A percentile compares a stretch with the other conserved stretches of the same genome.
Conservation (phyloP, 2,797 vertebrate species). For the Chlorospingus semifuscus region DNA sequence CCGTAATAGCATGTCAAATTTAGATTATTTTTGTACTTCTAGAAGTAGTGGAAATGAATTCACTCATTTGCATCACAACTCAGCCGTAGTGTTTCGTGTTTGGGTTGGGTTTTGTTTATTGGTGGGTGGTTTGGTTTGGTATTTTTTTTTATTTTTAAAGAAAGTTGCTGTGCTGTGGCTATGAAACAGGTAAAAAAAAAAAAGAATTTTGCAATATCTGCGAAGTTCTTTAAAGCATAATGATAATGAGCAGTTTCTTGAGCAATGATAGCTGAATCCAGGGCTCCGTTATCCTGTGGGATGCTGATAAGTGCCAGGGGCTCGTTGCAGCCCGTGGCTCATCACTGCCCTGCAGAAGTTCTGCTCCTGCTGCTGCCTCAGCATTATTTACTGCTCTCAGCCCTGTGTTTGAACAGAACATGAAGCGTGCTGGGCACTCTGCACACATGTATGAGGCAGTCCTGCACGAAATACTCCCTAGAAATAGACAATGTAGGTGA, state of each 20-base stretch:
- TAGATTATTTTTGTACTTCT: neutral
- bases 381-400: neutral
- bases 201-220: neutral
- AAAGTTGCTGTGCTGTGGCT: neutral
- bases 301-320: neutral
- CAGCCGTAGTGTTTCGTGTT: neutral
- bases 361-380: neutral
- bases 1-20: neutral
- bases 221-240: neutral
- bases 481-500: neutral
- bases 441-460: neutral
- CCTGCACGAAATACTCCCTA: neutral
- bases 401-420: neutral
- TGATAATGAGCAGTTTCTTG: neutral
- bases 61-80: neutral
- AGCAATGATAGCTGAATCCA: neutral
- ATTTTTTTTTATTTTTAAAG: neutral
- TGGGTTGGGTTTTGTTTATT: neutral
- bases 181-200: neutral
- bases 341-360: neutral
- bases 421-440: neutral
- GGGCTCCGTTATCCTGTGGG: neutral
- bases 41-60: neutral
- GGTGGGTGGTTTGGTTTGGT: too few relatives aligned
- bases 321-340: neutral